Percentiles rank a stretch among this genome's conserved stretches.
Evolutionary conservation across 1,140 invertebrate genomes (phyloP).

Genomic region (Dermatophagoides farinae): DNA sequence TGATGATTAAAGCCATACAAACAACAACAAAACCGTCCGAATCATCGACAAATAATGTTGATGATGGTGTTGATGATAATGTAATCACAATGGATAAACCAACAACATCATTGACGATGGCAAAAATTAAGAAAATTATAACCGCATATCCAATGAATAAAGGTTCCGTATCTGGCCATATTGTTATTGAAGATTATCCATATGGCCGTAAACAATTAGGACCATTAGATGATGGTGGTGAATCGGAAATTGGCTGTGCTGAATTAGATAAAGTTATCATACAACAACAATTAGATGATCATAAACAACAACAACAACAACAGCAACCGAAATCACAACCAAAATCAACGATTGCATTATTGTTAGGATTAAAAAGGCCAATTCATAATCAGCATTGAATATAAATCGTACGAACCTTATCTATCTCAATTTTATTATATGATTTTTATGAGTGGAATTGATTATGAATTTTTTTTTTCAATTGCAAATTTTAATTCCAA

Average conservation of each 20-base stretch:
- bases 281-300: neutral
- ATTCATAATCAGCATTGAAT: neutral
- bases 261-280: neutral
- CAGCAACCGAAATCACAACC: neutral
- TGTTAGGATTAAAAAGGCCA: neutral
- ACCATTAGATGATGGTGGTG: neutral
- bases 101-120: neutral
- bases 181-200: slow-evolving; percentile 3
- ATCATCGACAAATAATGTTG: neutral
- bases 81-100: no score
- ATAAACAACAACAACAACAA: neutral
- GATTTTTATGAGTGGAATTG: no score
- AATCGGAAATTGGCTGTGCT: neutral
- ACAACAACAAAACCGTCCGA: neutral
- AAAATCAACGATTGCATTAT: neutral
- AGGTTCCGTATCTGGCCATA: neutral
- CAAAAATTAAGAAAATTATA: neutral
- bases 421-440: no score
- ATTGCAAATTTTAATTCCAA: no score
- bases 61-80: neutral
- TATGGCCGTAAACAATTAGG: neutral
- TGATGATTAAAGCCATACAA: neutral
- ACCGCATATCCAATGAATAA: neutral
- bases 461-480: no score
- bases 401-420: no score